Conservation (phyloP, 2,113 vertebrate genomes). For the Psilopogon haemacephalus region DNA sequence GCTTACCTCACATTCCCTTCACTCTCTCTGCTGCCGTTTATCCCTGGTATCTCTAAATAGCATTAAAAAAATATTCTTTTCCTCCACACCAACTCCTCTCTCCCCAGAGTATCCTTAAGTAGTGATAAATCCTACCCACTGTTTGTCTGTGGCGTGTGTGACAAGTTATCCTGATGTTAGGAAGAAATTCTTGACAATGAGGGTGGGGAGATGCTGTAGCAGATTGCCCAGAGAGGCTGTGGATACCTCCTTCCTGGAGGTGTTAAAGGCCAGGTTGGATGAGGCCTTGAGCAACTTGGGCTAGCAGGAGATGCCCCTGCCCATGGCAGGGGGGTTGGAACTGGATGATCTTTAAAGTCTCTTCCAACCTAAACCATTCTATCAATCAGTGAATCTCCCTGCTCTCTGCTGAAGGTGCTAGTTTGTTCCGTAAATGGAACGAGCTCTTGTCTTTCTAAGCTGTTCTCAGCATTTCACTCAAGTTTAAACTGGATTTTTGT, state of each 20-base stretch:
- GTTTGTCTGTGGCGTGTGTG: not conserved
- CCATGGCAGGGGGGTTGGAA: no score
- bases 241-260: no score
- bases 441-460: not conserved
- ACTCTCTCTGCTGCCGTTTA: not conserved
- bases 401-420: no score
- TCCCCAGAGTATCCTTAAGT: not conserved
- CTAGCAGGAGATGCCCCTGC: no score
- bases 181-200: no score
- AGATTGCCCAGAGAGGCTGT: no score
- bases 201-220: no score
- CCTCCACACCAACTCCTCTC: not conserved
- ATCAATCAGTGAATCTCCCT: no score
- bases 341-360: no score
- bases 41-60: not conserved
- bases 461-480: not conserved
- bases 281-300: no score
- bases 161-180: not conserved
- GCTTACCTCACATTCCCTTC: not conserved
- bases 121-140: not conserved
- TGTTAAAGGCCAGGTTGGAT: no score
- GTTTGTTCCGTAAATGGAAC: not conserved
- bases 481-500: not conserved
- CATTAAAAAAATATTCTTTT: not conserved
- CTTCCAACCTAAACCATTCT: no score